A percentile compares a stretch with the other conserved stretches of the same genome.
These are phyloP conservation scores for Amia ocellicauda DNA, from an alignment of 2,113 vertebrate genomes.

Conservation along the genomic window DNA sequence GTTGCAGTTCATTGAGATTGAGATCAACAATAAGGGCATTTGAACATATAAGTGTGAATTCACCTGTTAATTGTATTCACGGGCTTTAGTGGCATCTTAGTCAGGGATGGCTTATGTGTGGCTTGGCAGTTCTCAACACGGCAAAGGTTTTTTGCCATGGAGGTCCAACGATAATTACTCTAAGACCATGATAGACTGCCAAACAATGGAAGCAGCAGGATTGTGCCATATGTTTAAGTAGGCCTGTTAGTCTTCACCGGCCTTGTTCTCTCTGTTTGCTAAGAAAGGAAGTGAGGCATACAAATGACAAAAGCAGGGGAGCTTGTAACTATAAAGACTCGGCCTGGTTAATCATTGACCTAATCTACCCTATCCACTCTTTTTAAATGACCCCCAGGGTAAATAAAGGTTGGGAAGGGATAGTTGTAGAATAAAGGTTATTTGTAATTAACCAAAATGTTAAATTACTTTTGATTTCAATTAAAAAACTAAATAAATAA, in stretches of 20 bases:
- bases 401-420: too few relatives aligned
- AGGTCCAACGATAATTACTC: constrained; percentile 45
- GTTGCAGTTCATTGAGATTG: too few relatives aligned
- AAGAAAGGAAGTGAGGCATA: constrained; percentile 55
- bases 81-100: constrained; percentile 48
- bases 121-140: constrained; percentile 41
- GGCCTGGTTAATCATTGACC: constrained; percentile 59
- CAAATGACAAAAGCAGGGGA: constrained; percentile 54
- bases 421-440: constrained; percentile 39
- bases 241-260: constrained; percentile 38
- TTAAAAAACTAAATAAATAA: too few relatives aligned
- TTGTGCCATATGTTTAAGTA: constrained; percentile 57
- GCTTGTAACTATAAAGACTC: constrained; percentile 50
- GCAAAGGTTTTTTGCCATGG: constrained; percentile 53
- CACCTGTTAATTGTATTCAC: constrained; percentile 50
- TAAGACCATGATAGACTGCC: constrained; percentile 46
- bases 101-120: constrained; percentile 48
- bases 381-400: constrained; percentile 45
- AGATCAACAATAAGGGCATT: constrained; percentile 19
- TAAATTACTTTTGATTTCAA: too few relatives aligned
- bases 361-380: constrained; percentile 63
- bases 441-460: too few relatives aligned
- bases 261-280: constrained; percentile 32
- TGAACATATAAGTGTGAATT: constrained; percentile 37
- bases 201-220: constrained; percentile 54